Conservation (phyloP, 2,113 vertebrate species). For the Eretmochelys imbricata region DNA sequence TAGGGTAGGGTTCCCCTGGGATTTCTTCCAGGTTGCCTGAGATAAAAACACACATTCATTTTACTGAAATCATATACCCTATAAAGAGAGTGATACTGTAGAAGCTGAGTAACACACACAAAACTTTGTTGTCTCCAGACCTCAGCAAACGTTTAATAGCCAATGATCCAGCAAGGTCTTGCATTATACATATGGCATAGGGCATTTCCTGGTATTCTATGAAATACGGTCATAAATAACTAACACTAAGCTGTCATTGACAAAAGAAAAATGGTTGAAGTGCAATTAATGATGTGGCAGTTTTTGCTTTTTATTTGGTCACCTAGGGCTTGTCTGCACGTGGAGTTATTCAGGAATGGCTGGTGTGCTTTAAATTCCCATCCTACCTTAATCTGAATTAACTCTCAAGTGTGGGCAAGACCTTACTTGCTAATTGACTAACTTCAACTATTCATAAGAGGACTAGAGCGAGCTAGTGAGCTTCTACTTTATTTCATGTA, state of each 20-base stretch:
- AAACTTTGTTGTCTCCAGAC: not conserved
- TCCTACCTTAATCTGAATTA: not conserved
- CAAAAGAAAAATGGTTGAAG: not conserved
- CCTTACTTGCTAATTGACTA: not conserved
- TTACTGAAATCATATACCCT: not conserved
- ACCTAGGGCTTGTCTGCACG: not conserved
- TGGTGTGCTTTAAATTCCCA: not conserved
- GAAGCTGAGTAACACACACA: not conserved
- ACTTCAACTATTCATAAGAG: not conserved
- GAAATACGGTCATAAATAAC: accelerated
- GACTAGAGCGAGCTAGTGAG: accelerated
- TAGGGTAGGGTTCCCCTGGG: accelerated
- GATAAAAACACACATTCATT: not conserved
- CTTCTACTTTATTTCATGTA: accelerated
- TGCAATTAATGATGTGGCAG: not conserved
- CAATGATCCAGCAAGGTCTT: accelerated
- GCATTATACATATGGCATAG: not conserved
- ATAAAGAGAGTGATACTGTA: not conserved
- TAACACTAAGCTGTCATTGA: accelerated
- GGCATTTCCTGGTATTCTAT: accelerated
- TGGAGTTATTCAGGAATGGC: not conserved
- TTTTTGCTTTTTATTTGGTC: accelerated
- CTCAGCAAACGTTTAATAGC: not conserved
- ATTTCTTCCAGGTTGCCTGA: not conserved
- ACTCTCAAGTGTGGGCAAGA: not conserved